A percentile compares a stretch with the other conserved stretches of the same genome.
Conservation (phyloP, 2,113 vertebrate genomes). For the Pithys albifrons region DNA sequence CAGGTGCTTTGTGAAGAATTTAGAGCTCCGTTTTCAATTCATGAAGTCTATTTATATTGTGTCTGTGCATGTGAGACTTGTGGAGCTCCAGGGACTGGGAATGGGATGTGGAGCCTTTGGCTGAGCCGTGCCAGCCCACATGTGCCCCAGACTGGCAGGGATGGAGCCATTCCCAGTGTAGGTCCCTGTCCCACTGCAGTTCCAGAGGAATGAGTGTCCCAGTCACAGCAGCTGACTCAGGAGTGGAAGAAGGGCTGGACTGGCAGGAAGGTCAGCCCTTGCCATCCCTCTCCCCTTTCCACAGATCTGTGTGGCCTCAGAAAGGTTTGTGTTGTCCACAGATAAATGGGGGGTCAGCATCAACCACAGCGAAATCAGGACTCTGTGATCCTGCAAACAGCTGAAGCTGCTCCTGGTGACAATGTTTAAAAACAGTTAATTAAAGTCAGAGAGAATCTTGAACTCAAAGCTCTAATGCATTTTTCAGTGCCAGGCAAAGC, state of each 20-base stretch:
- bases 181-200: background rate
- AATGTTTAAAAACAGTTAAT: background rate
- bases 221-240: background rate
- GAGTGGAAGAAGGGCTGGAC: background rate
- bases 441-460: background rate
- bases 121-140: background rate
- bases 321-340: background rate
- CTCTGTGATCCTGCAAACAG: background rate
- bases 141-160: background rate
- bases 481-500: background rate
- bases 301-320: background rate
- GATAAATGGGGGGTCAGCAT: background rate
- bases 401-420: background rate
- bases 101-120: conserved; percentile 11
- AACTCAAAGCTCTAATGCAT: background rate
- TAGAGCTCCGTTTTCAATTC: conserved; percentile 50
- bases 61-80: conserved; percentile 26
- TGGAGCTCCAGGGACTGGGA: background rate
- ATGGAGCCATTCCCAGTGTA: background rate
- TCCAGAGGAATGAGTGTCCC: background rate
- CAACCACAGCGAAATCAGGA: background rate
- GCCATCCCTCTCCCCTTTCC: background rate
- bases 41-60: conserved; percentile 48
- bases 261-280: background rate
- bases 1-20: conserved; percentile 69